Base-by-base conservation (phyloP, 2,797 vertebrate species). In the Microctenopoma steveboyesi region DNA sequence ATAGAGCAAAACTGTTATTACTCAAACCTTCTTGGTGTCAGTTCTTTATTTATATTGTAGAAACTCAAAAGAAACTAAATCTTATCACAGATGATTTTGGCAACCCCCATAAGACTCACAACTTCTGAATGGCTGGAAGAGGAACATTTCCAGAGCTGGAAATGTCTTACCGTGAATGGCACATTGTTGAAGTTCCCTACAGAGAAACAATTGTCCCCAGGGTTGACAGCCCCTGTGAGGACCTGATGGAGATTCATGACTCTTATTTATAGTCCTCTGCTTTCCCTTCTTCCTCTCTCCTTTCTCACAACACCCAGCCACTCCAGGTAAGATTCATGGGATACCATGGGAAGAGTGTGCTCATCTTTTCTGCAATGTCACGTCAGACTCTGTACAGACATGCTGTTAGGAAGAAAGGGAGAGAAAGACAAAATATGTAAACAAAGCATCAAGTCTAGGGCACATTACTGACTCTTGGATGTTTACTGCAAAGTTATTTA, bases 201-300 rank as follows among this genome's bases (percentile, higher is more conserved):
- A 49, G 97, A 96, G 91, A 98, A 98, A 91, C 97, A 97, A 90
- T 96, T 95, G 89, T 98, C 96, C 37, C 97, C 97, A 3, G 97
- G 96, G 91, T 99, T 99, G 86, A 98, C 97, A 3, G 97, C 97
- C 57, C 97, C 97, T 5, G 97, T 98, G 79, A 99, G 94, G 86
- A 98, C 97, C 92, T 98, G 97, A 92, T 98, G 97, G 83, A 98
- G 95, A 93, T 98, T 97, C 97, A 98, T 98, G 82, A 70, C 87
- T 85, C 57, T 52, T 48, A 48, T 73, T 87, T 82, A 77, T 47
- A 60, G 59, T 62, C 52, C 51, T 46, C 53, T 42, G 70, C 35
- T 56, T 63, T 52, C 76, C 53, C 35, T 67, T 68, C 74, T 52
- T 74, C 52, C 51, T 64, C 62, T 66, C 60, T 76, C 45, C 50